phyloP scores from a whole-genome alignment of 53 echinoderm and acorn worm genomes.

The Astropecten irregularis region DNA sequence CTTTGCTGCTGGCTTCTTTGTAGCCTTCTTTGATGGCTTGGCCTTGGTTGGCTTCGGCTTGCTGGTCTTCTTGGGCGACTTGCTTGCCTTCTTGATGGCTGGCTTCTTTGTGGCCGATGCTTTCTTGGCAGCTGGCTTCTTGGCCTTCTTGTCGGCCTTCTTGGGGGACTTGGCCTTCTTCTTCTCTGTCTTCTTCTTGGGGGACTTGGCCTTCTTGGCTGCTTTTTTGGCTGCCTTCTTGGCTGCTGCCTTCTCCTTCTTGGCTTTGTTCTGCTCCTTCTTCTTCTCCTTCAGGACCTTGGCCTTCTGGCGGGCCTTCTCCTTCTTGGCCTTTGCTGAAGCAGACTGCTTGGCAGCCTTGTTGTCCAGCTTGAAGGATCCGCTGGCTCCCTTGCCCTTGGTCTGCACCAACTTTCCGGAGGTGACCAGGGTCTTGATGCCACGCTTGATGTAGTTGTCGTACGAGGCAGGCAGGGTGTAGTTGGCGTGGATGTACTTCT shows the following conservation, averaged over 20 bases:
- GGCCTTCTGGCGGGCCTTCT: slow-evolving; percentile 35
- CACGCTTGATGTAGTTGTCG: slow-evolving; percentile 12
- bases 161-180: neutral
- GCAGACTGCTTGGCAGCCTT: slow-evolving; percentile 15
- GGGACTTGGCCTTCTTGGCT: slow-evolving; percentile 18
- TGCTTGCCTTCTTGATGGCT: neutral
- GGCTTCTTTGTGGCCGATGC: slow-evolving; percentile 13
- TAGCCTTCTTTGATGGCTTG: slow-evolving; percentile 6
- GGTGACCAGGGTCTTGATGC: slow-evolving; percentile 15
- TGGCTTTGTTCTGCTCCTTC: neutral
- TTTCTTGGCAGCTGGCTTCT: slow-evolving; percentile 37
- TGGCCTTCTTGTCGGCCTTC: neutral
- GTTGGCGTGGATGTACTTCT: slow-evolving; percentile 56
- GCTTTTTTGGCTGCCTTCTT: slow-evolving; percentile 21
- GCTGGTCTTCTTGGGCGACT: neutral
- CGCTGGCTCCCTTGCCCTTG: slow-evolving; percentile 40
- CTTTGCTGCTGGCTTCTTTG: slow-evolving; percentile 1
- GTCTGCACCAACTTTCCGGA: slow-evolving; percentile 34
- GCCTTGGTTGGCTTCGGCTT: neutral
- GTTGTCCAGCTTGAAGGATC: slow-evolving; percentile 47
- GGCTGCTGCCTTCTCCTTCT: slow-evolving; percentile 14
- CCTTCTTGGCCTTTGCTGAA: slow-evolving; percentile 35
- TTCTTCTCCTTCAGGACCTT: slow-evolving; percentile 40
- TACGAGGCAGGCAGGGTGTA: slow-evolving; percentile 1
- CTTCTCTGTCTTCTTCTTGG: slow-evolving; percentile 14